phyloP scores from a whole-genome alignment of 2,797 vertebrate species.

The Parotocinclus haroldoi region DNA sequence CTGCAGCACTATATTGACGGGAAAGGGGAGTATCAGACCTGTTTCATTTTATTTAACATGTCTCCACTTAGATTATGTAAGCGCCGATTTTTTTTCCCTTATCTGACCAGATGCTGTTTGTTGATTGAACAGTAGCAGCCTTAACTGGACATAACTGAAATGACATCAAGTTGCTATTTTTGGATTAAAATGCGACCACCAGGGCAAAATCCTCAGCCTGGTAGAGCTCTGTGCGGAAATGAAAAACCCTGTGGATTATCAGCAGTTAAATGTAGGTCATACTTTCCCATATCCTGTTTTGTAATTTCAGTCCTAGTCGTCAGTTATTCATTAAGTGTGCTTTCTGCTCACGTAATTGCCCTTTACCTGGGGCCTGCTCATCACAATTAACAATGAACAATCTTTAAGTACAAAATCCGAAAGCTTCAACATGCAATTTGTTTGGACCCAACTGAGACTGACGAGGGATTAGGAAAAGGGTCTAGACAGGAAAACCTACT shows the following conservation, averaged over 20 bases:
- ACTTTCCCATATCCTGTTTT: constrained; percentile 44
- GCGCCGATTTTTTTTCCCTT: neutral
- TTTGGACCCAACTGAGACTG: too few species aligned
- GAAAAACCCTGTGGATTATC: constrained; percentile 62
- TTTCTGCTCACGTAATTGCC: constrained; percentile 21
- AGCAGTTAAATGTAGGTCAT: constrained; percentile 42
- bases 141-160: constrained; percentile 48
- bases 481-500: too few species aligned
- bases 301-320: constrained; percentile 24
- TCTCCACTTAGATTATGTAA: constrained; percentile 22
- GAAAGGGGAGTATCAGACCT: too few species aligned
- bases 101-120: constrained; percentile 3
- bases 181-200: constrained; percentile 54
- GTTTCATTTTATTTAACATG: constrained; percentile 10
- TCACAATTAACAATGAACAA: constrained; percentile 12
- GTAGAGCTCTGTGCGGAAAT: constrained; percentile 64
- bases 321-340: too few species aligned
- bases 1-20: too few species aligned
- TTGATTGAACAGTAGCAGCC: constrained; percentile 14
- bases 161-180: constrained; percentile 41
- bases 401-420: too few species aligned
- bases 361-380: constrained; percentile 11
- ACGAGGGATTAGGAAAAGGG: too few species aligned
- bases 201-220: constrained; percentile 61
- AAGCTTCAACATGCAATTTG: too few species aligned